A percentile compares a stretch with the other conserved stretches of the same genome.
Conservation (phyloP, 2,888 invertebrate species). For the Xestia sexstrigata region DNA sequence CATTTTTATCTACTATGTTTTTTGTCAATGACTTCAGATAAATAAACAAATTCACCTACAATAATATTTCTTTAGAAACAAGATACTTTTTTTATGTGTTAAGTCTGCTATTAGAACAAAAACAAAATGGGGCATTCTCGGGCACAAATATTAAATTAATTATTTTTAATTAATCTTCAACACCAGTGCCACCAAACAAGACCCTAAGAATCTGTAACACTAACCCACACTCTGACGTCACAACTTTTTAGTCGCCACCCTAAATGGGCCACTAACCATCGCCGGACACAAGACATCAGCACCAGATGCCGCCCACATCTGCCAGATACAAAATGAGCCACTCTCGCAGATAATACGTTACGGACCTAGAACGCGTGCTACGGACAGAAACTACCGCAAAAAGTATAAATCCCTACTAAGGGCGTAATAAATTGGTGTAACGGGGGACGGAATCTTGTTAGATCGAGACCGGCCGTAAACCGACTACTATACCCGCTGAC, state of each 20-base stretch:
- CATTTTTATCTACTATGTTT: neutral
- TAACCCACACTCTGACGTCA: slow-evolving; percentile 15
- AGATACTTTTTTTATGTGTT: neutral
- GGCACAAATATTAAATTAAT: neutral
- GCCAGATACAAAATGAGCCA: slow-evolving; percentile 60
- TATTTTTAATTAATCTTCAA: neutral
- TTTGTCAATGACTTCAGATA: neutral
- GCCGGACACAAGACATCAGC: slow-evolving; percentile 56
- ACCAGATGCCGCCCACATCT: slow-evolving; percentile 59
- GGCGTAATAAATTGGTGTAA: slow-evolving; percentile 84
- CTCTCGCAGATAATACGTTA: slow-evolving; percentile 60
- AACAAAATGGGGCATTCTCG: too few relatives aligned
- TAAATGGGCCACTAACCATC: slow-evolving; percentile 32
- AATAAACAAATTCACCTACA: neutral
- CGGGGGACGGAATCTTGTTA: slow-evolving; percentile 82
- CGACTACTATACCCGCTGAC: slow-evolving; percentile 42
- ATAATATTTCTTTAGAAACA: neutral
- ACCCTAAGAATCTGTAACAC: slow-evolving; percentile 6
- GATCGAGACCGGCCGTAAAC: slow-evolving; percentile 78
- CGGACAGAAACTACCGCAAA: slow-evolving; percentile 76
- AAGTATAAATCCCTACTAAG: slow-evolving; percentile 85
- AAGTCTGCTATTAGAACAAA: neutral
- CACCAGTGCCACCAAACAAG: neutral
- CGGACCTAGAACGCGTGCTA: slow-evolving; percentile 59
- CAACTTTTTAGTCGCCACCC: slow-evolving; percentile 40